These are phyloP conservation scores for Tauraco erythrolophus DNA, from an alignment of 2,113 vertebrate species.

Conservation along the genomic window DNA sequence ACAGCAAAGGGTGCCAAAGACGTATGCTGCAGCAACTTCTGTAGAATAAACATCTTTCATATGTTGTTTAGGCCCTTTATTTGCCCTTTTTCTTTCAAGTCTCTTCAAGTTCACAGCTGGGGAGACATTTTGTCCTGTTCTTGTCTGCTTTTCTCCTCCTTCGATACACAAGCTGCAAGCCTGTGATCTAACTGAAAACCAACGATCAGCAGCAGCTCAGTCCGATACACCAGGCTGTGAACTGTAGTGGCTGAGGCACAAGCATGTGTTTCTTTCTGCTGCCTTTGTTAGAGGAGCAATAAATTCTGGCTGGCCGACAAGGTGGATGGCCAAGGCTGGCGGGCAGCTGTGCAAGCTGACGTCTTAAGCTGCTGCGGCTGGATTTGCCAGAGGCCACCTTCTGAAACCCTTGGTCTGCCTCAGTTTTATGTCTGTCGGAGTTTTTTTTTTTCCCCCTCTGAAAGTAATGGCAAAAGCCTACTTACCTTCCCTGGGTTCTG, in stretches of 20 bases:
- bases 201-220: not conserved
- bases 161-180: not conserved
- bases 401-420: constrained; percentile 5
- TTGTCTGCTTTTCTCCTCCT: not conserved
- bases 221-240: not conserved
- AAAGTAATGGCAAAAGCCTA: not conserved
- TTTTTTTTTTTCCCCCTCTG: not conserved
- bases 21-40: not conserved
- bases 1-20: not conserved
- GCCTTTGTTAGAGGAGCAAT: constrained; percentile 49
- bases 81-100: not conserved
- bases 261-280: constrained; percentile 51
- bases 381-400: constrained; percentile 1
- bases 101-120: not conserved
- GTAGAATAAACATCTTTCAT: not conserved
- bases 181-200: not conserved
- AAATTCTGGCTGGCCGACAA: constrained; percentile 18
- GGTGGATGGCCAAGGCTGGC: constrained; percentile 41
- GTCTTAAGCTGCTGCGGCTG: constrained; percentile 23
- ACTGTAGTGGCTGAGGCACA: not conserved
- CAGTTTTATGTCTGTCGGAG: not conserved
- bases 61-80: not conserved
- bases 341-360: constrained; percentile 49
- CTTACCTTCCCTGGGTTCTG: not conserved
- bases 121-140: constrained; percentile 32